These are phyloP conservation scores for Palythoa grandiflora DNA, from an alignment of 92 coral and sea anemone genomes.

Conservation along the genomic window DNA sequence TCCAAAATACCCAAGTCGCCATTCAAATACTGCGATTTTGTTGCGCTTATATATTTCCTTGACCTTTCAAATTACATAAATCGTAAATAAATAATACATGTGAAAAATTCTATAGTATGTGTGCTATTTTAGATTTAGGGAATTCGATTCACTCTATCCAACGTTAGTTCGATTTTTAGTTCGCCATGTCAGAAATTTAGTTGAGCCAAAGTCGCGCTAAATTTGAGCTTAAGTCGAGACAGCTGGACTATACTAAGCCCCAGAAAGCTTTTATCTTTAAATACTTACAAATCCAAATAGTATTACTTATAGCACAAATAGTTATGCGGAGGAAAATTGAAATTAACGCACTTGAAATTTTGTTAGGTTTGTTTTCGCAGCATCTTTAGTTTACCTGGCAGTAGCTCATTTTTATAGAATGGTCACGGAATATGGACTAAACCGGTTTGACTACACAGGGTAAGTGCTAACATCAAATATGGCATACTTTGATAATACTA, in stretches of 20 bases:
- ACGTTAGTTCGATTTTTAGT: too few relatives aligned
- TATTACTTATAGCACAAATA: background rate
- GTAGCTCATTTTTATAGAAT: slow-evolving; percentile 40
- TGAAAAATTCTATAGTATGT: background rate
- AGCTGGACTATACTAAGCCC: too few relatives aligned
- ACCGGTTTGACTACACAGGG: slow-evolving; percentile 47
- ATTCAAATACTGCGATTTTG: too few relatives aligned
- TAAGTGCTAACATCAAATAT: background rate
- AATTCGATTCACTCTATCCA: too few relatives aligned
- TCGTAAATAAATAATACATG: background rate
- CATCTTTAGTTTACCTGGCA: slow-evolving; percentile 33
- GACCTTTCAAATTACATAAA: background rate
- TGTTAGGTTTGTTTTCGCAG: slow-evolving; percentile 44
- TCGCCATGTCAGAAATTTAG: too few relatives aligned
- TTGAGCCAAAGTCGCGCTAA: too few relatives aligned
- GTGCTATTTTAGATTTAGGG: too few relatives aligned
- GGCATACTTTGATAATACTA: background rate
- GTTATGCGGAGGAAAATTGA: background rate
- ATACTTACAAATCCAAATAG: too few relatives aligned
- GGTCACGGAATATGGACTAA: slow-evolving; percentile 31
- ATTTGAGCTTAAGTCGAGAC: too few relatives aligned
- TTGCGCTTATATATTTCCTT: too few relatives aligned
- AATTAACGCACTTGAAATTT: background rate
- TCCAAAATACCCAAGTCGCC: too few relatives aligned
- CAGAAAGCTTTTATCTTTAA: too few relatives aligned